Evolutionary conservation across 2,797 vertebrate genomes (phyloP), one percentile per base, ranked within the genome.

Genomic region (Perodicticus potto): DNA sequence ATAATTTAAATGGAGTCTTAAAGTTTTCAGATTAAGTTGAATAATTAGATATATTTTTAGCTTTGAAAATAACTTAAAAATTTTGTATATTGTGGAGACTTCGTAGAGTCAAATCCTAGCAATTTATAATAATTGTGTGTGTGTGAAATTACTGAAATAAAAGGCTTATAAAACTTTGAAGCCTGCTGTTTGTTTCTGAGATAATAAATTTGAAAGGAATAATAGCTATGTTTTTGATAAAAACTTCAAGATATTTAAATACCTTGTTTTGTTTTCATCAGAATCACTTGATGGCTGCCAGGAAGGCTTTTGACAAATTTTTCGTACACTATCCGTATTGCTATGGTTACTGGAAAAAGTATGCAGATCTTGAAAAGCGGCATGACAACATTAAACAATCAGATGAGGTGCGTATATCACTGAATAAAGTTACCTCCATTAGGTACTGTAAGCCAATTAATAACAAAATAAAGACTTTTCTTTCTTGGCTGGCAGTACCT

Each of bases 291-390:
- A 84, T 97, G 73, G 99, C 99, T 95, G 99, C 99, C 91, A 99
- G 99, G 97, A 99, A 99, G 95, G 98, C 99, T 2, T 99, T 99
- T 98, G 99, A 99, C 98, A 98, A 98, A 23, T 99, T 99, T 98
- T 99, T 99, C 96, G 98, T 99, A 0, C 99, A 99, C 83, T 99
- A 99, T 95, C 99, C 99, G 0, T 99, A 99, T 98, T 99, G 99
- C 98, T 99, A 99, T 92, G 99, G 99, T 86, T 99, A 99, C 97
- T 99, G 99, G 99, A 99, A 99, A 98, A 99, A 99, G 96, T 99
- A 99, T 43, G 99, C 99, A 1, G 99, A 99, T 97, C 99, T 99
- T 23, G 99, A 99, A 98, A 99, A 99, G 97, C 99, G 99, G 43
- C 99, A 99, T 3, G 99, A 98, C 93, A 99, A 99, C 97, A 97